Conservation (phyloP, 2,888 invertebrate genomes). For the Thyatira batis region DNA sequence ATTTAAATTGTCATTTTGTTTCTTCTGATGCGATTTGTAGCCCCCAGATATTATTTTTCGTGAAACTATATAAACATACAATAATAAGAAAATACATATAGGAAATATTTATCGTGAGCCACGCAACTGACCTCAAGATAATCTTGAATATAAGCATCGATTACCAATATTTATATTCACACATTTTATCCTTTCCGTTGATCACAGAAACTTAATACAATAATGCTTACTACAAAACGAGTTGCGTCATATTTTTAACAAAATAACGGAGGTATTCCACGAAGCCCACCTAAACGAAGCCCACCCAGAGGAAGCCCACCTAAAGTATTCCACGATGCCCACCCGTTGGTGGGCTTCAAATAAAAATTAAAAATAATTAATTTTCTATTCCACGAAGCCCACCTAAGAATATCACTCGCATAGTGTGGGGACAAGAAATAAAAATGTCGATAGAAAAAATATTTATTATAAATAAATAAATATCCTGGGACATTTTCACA, state of each 20-base stretch:
- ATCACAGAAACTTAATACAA: constrained; percentile 11
- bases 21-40: not conserved
- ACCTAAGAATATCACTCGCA: no score
- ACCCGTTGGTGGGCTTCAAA: no score
- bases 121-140: not conserved
- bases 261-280: constrained; percentile 17
- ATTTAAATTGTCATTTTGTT: constrained; percentile 3
- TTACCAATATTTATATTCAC: not conserved
- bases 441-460: no score
- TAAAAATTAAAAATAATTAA: no score
- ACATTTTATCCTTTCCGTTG: constrained; percentile 1
- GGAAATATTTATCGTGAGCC: not conserved
- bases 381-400: no score
- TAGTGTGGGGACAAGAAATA: no score
- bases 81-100: not conserved
- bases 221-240: constrained; percentile 13
- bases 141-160: constrained; percentile 1
- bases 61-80: not conserved
- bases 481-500: no score
- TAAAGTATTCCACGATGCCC: no score
- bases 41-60: not conserved
- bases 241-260: constrained; percentile 14
- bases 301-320: no score
- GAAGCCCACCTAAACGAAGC: no score
- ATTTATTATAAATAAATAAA: no score